These are phyloP conservation scores for Trichomalopsis sarcophagae DNA, from an alignment of 1,140 invertebrate species.

Conservation along the genomic window DNA sequence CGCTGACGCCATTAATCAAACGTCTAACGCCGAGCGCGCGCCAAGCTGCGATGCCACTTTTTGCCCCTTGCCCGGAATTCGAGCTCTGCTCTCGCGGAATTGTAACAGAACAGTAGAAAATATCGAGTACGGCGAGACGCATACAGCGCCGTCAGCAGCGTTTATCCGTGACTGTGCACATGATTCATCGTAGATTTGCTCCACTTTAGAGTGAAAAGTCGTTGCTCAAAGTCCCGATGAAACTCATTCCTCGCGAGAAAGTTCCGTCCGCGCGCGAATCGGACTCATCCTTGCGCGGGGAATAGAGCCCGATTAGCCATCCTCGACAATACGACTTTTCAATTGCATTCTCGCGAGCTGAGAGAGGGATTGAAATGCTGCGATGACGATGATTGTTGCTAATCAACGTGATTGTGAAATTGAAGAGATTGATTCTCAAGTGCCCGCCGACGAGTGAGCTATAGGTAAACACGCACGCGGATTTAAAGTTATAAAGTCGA, in stretches of 20 bases:
- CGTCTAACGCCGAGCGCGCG: constrained; percentile 62
- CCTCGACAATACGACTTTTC: constrained; percentile 5
- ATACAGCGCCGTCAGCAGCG: too few species aligned
- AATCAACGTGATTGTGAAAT: constrained; percentile 52
- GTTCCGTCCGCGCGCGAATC: background rate
- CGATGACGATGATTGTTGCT: constrained; percentile 42
- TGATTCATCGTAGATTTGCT: background rate
- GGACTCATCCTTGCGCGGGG: background rate
- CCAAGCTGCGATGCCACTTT: background rate
- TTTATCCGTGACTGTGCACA: too few species aligned
- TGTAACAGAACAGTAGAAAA: too few species aligned
- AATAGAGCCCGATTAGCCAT: background rate
- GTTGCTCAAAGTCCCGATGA: background rate
- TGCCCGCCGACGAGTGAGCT: constrained; percentile 13
- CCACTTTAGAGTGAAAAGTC: constrained; percentile 7
- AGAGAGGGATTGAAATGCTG: too few species aligned
- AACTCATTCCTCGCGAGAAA: constrained; percentile 7
- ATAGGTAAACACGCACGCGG: constrained; percentile 7
- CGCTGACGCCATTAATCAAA: constrained; percentile 73
- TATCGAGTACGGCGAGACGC: too few species aligned
- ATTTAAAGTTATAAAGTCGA: constrained; percentile 26
- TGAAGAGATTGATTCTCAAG: constrained; percentile 52
- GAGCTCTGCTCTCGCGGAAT: background rate
- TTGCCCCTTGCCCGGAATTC: background rate
- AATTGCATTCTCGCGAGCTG: constrained; percentile 17